Base-by-base conservation (phyloP, 2,888 invertebrate genomes). In the Periphyllus acericola region DNA sequence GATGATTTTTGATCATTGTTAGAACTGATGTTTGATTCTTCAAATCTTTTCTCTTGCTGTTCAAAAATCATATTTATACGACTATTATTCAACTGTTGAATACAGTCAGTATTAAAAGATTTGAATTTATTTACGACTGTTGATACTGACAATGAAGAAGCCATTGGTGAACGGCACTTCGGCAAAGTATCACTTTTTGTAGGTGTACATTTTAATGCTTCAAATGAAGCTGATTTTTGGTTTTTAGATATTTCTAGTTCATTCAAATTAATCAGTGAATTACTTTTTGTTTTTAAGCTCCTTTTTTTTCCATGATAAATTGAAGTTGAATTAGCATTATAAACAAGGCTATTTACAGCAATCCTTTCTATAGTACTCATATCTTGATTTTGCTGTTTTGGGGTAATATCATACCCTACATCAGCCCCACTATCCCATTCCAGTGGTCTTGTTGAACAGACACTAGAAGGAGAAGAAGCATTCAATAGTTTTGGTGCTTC, bases 371-470 rank as follows among this genome's bases (percentile, higher is more conserved):
- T 92, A 4, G 94, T 94, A 90, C 94, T 94, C 29, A 94, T 91
- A 40, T 92, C 82, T 40, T 74, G 80, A 46, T 2, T 87, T 75
- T 74, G 74, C 3, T 81, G 60, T 9, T 82, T 71, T 3, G 83
- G 36, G 8, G 76, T 84, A 29, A 80, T 81, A 40, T 82, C 84
- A 91, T 96, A 97, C 0, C 97, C 97, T 76, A 97, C 96, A 92
- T 97, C 97, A 0, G 96, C 97, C 40, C 96, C 94, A 68, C 96
- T 96, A 91, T 97, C 97, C 97, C 97, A 97, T 92, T 97, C 97
- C 3, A 97, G 92, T 89, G 95, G 95, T 83, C 95, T 94, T 90
- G 94, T 94, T 0, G 95, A 95, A 83, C 95, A 94, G 0, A 95
- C 92, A 91, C 95, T 95, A 89, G 96, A 96, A 32, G 95, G 94